A percentile compares a stretch with the other conserved stretches of the same genome.
Conservation (phyloP, 2,797 vertebrate genomes). For the Brachyalestes nurse region DNA sequence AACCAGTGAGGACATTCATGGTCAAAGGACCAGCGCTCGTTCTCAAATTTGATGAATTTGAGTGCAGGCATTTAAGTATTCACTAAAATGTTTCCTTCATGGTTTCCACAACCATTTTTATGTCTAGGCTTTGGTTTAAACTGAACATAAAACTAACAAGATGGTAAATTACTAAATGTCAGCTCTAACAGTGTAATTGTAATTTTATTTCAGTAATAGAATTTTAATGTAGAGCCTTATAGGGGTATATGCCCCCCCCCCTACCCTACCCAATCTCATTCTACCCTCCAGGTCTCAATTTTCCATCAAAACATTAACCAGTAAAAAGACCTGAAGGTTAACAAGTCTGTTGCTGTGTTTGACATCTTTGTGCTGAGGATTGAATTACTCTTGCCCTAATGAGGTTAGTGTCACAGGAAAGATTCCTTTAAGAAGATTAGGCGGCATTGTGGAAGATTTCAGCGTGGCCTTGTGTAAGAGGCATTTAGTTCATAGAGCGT, state of each 20-base stretch:
- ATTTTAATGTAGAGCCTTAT: no score
- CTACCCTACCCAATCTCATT: no score
- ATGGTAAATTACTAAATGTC: no score
- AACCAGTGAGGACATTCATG: neutral
- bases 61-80: no score
- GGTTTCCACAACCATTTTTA: no score
- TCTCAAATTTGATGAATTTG: no score
- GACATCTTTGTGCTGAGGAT: slow-evolving; percentile 56
- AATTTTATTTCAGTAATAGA: no score
- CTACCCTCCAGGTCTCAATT: neutral
- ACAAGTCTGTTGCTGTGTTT: slow-evolving; percentile 46
- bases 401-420: slow-evolving; percentile 59
- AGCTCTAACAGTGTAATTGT: no score
- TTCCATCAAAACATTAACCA: slow-evolving; percentile 1
- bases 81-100: no score
- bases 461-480: slow-evolving; percentile 23
- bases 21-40: no score
- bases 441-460: slow-evolving; percentile 44
- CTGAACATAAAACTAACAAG: no score
- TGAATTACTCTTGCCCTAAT: slow-evolving; percentile 54
- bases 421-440: slow-evolving; percentile 62
- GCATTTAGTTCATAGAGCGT: neutral
- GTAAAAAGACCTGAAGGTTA: slow-evolving; percentile 46
- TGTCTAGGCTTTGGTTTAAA: no score
- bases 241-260: neutral